Evolutionary conservation across 2,113 vertebrate species (phyloP).

Genomic region (Hippopotamus amphibius): DNA sequence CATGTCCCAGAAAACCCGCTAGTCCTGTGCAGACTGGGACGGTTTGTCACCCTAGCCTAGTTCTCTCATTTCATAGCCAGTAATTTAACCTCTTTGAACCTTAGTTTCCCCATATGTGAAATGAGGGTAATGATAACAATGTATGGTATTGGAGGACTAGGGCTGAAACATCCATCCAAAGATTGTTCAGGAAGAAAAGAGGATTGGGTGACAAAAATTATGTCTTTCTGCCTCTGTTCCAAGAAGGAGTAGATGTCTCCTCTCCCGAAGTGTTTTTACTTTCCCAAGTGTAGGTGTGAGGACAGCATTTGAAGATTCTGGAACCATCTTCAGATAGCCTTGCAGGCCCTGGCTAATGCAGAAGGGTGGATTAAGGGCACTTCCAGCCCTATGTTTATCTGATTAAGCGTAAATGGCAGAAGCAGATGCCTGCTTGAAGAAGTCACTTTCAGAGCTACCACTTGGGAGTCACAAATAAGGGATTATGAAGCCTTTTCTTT

Average conservation of each 20-base stretch:
- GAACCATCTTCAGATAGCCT: constrained; percentile 5
- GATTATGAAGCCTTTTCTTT: constrained; percentile 51
- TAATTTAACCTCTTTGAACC: not conserved
- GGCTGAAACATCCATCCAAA: not conserved
- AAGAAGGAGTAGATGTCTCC: not conserved
- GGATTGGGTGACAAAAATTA: not conserved
- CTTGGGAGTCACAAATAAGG: constrained; percentile 64
- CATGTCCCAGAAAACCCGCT: not conserved
- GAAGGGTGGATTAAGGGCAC: not conserved
- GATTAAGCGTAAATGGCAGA: constrained; percentile 45
- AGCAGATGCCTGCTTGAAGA: constrained; percentile 32
- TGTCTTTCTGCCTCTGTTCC: not conserved
- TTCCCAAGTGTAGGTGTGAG: not conserved
- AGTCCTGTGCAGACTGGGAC: not conserved
- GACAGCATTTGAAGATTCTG: not conserved
- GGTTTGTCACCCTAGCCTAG: not conserved
- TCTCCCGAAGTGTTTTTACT: not conserved
- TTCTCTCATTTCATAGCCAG: not conserved
- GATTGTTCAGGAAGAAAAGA: not conserved
- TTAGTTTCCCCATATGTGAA: not conserved
- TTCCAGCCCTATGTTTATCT: constrained; percentile 34
- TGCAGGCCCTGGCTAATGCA: not conserved
- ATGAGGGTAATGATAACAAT: not conserved
- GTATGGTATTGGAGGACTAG: not conserved
- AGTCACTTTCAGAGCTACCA: constrained; percentile 40